A percentile compares a stretch with the other conserved stretches of the same genome.
Conservation (phyloP, 2,113 vertebrate species). For the Cynoglossus semilaevis region DNA sequence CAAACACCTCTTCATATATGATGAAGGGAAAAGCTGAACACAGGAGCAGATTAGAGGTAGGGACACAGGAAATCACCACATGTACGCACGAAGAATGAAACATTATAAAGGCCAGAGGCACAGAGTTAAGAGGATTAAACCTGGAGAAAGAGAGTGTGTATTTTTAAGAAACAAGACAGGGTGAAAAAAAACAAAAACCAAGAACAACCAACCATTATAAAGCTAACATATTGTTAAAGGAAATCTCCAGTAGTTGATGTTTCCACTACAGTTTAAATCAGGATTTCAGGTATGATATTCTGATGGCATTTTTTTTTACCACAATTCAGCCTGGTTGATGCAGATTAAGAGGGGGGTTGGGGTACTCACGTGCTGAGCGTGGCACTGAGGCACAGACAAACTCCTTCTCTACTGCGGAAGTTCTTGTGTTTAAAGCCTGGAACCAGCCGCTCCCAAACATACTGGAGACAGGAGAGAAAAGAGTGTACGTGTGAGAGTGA, state of each 20-base stretch:
- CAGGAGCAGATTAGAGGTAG: no score
- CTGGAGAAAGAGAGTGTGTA: slow-evolving; percentile 17
- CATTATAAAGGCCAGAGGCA: not conserved
- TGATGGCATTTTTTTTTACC: not conserved
- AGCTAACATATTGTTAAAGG: no score
- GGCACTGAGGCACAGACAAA: slow-evolving; percentile 89
- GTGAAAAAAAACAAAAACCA: no score
- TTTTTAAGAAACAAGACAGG: slow-evolving; percentile 38
- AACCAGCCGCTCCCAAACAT: slow-evolving; percentile 89
- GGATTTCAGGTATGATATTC: not conserved
- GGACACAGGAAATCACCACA: no score
- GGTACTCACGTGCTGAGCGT: slow-evolving; percentile 88
- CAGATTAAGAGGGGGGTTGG: slow-evolving; percentile 12
- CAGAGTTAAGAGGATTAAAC: slow-evolving; percentile 66
- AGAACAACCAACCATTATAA: no score
- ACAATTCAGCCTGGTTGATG: slow-evolving; percentile 5
- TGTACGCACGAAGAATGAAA: not conserved
- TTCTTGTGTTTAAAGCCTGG: slow-evolving; percentile 97
- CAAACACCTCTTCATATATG: no score
- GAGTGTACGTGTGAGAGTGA: not conserved
- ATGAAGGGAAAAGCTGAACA: no score
- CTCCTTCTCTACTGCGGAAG: slow-evolving; percentile 91
- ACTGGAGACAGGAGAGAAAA: slow-evolving; percentile 66
- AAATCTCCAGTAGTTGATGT: no score
- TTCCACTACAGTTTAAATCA: no score